Percentiles rank a stretch among this genome's conserved stretches.
Conservation (phyloP, 2,888 invertebrate species). For the Clepsis dumicolana region DNA sequence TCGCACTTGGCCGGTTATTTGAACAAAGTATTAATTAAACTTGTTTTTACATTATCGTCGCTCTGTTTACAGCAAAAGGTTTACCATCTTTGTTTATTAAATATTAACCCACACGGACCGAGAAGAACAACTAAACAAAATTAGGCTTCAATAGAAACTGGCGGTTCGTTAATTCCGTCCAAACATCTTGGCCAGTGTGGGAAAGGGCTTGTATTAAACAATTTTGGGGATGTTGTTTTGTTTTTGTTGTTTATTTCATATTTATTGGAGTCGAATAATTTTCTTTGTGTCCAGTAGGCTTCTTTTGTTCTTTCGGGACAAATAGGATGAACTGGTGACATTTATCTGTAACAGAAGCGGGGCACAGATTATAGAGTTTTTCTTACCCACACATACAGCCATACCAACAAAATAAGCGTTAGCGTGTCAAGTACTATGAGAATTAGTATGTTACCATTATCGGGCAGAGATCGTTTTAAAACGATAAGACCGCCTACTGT, state of each 20-base stretch:
- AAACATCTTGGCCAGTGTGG: conserved; percentile 17
- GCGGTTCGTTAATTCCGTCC: conserved; percentile 15
- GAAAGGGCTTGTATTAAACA: background rate
- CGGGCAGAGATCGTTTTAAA: too few relatives aligned
- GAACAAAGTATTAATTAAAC: background rate
- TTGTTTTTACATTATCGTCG: background rate
- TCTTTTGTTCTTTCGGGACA: too few relatives aligned
- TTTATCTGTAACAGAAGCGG: too few relatives aligned
- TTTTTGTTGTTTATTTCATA: background rate
- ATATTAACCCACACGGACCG: background rate
- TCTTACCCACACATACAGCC: too few relatives aligned
- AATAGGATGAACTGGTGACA: too few relatives aligned
- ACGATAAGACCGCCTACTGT: too few relatives aligned
- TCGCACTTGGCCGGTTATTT: too few relatives aligned
- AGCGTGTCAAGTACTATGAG: too few relatives aligned
- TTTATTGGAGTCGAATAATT: background rate
- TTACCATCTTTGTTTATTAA: conserved; percentile 11
- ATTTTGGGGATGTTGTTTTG: background rate
- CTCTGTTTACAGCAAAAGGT: background rate
- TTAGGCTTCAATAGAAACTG: conserved; percentile 20
- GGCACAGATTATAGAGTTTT: too few relatives aligned
- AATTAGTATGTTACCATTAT: too few relatives aligned
- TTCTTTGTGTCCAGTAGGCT: too few relatives aligned
- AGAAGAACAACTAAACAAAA: conserved; percentile 8
- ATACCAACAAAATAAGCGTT: too few relatives aligned